Evolutionary conservation across 2,113 vertebrate genomes (phyloP).

Genomic region (Marmota monax): DNA sequence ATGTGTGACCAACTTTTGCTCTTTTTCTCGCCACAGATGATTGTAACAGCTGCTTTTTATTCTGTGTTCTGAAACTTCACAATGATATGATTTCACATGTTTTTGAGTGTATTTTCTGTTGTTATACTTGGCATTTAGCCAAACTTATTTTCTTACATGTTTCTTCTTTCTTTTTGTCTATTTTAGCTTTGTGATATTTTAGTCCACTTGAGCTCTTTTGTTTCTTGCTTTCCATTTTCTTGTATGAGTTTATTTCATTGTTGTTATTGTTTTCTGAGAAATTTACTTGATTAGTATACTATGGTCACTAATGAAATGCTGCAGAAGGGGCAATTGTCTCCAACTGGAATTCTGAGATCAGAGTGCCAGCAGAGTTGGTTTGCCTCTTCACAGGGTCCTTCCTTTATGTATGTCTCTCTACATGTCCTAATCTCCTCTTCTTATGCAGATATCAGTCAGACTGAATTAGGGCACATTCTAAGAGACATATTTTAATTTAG

Average conservation of each 20-base stretch:
- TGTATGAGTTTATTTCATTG: background rate
- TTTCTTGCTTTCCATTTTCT: background rate
- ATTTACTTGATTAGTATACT: background rate
- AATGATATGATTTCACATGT: background rate
- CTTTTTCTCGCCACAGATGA: background rate
- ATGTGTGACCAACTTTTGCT: background rate
- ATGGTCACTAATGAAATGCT: background rate
- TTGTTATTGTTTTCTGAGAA: constrained; percentile 30
- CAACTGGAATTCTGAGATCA: background rate
- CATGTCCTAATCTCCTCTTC: background rate
- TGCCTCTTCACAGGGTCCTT: background rate
- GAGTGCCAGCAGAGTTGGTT: background rate
- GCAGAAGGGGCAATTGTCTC: background rate
- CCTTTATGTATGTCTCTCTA: background rate
- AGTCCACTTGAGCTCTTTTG: background rate
- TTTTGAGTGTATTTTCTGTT: background rate
- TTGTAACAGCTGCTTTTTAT: constrained; percentile 26
- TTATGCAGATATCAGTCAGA: background rate
- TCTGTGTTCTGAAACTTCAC: constrained; percentile 38
- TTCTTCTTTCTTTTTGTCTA: background rate
- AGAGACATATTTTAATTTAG: background rate
- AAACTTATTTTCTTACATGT: background rate
- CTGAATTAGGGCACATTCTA: background rate
- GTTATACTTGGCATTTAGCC: background rate
- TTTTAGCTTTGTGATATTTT: constrained; percentile 20